Evolutionary conservation across 2,113 vertebrate genomes (phyloP), one percentile per base, ranked within the genome.

Genomic region (Panthera leo): DNA sequence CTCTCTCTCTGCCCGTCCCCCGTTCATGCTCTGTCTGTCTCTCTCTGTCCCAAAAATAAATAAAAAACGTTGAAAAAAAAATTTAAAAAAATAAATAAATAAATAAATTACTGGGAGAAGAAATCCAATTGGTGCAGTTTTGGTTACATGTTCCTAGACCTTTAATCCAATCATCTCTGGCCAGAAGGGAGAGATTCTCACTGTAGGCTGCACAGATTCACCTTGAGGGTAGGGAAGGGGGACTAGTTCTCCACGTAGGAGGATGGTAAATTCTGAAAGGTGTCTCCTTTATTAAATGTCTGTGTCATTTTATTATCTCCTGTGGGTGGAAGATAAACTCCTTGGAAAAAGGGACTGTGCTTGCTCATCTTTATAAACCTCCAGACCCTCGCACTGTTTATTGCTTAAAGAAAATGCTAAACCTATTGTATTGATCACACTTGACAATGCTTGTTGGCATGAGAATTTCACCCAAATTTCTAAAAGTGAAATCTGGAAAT

Each of bases 401-500:
- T n/a, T 85, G n/a, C 53, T 79, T 67, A 61, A 67, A 91, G 51
- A 63, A 85, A 70, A 71, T 67, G 45, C 42, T 67, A 63, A 75
- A 31, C 4, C n/a, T 68, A 21, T n/a, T 15, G 1, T 31, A 27
- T 0, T 51, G 48, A 51, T 7, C 7, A 58, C 63, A 70, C 14
- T 84, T 71, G 36, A 45, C 23, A n/a, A 68, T 36, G 11, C 21
- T 19, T 79, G 5, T 48, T 55, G 58, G 31, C 39, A 55, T n/a
- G 13, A 70, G 61, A 96, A 61, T 82, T 48, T 61, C n/a, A 29
- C 55, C 15, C 7, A 42, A 67, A 25, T 84, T 89, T 95, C 63
- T 92, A 84, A 67, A 94, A 79, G 13, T 84, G 58, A 79, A 84
- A 71, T 90, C 61, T 90, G 76, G 85, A 94, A 51, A 90, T 70